Evolutionary conservation across 1,140 invertebrate genomes (phyloP), one percentile per base, ranked within the genome.

Genomic region (Ganaspis sp.): DNA sequence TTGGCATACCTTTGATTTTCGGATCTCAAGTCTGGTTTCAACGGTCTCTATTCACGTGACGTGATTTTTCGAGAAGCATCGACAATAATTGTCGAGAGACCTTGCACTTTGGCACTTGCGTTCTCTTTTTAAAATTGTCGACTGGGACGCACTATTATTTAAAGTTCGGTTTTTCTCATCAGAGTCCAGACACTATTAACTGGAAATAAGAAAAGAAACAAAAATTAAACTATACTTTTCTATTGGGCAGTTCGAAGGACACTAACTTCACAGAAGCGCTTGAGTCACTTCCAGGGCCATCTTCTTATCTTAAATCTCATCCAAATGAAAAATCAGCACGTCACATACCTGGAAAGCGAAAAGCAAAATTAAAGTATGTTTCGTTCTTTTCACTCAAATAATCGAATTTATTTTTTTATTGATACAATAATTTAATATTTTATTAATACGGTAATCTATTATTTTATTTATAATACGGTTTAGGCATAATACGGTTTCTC

Each of bases 301-400:
- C 21, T 29, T 23, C 53, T 64, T 64, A 64, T 64, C 54, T 64
- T 19, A 64, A 64, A 64, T 54, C 49, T 54, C 29, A 1, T 19
- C 12, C 0, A 21, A 8, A 1, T 19, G 9, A 58, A 58, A 58
- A 58, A 58, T 19, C 53, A 11, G 21, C 23, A 54, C 17, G 17
- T 21, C 17, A 21, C 19, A 23, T 58, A 58, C 19, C 53, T 11
- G 53, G 9, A 58, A 58, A 58, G 21, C 17, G 45, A 17, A n/a
- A 49, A n/a, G n/a, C 0, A 6, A 6, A 49, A 49, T 49, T 34
- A 3, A 34, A 6, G 29, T 34, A 34, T 34, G n/a, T n/a, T n/a
- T n/a, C n/a, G n/a, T n/a, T n/a, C n/a, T n/a, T n/a, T n/a, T n/a
- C n/a, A n/a, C n/a, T n/a, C n/a, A n/a, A n/a, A n/a, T n/a, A n/a